Percentiles rank a stretch among this genome's conserved stretches.
These are phyloP conservation scores for Spilosoma lubricipeda DNA, from an alignment of 2,888 invertebrate genomes.

Conservation along the genomic window DNA sequence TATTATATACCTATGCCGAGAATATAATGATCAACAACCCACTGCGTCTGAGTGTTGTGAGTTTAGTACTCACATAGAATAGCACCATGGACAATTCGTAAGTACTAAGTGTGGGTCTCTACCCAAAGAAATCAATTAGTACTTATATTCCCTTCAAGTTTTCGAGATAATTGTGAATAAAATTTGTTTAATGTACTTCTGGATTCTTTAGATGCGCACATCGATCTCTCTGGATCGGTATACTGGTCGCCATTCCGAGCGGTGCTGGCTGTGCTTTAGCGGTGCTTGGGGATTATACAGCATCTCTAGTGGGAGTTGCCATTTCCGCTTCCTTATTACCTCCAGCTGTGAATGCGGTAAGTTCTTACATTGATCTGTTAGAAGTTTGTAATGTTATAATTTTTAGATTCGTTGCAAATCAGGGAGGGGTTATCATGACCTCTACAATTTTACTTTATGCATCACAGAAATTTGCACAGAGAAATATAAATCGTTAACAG, in stretches of 20 bases:
- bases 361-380: conserved; percentile 41
- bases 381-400: not conserved
- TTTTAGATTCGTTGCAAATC: not conserved
- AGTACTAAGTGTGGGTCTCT: not conserved
- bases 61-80: too few relatives aligned
- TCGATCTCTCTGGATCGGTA: conserved; percentile 89
- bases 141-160: not conserved
- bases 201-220: conserved; percentile 85
- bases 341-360: conserved; percentile 92
- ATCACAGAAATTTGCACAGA: not conserved
- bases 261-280: conserved; percentile 93
- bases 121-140: not conserved
- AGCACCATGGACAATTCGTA: too few relatives aligned
- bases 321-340: conserved; percentile 93
- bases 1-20: too few relatives aligned
- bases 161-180: not conserved
- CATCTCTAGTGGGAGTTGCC: conserved; percentile 92
- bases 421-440: too few relatives aligned
- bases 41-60: too few relatives aligned
- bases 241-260: conserved; percentile 91
- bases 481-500: not conserved
- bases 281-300: conserved; percentile 91
- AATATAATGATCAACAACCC: too few relatives aligned
- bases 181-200: not conserved
- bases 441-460: too few relatives aligned